phyloP scores from a whole-genome alignment of 2,888 invertebrate genomes.

The Melolontha melolontha region DNA sequence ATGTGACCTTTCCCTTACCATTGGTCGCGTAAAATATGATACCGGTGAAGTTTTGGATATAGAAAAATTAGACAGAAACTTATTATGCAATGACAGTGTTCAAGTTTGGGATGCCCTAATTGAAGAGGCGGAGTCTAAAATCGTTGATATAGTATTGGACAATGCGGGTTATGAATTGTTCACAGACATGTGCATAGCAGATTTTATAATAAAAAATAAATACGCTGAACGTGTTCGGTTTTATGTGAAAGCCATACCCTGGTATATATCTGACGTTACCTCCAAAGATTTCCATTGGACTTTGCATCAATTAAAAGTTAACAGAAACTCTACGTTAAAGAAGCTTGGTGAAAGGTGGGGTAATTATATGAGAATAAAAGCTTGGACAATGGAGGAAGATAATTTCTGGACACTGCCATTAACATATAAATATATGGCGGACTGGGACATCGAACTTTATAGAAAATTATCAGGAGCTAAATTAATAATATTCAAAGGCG shows the following conservation, averaged over 20 bases:
- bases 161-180: constrained; percentile 95
- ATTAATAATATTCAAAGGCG: constrained; percentile 86
- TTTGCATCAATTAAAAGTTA: constrained; percentile 66
- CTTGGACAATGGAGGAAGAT: constrained; percentile 69
- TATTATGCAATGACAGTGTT: constrained; percentile 74
- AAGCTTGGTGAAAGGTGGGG: constrained; percentile 73
- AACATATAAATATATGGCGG: constrained; percentile 82
- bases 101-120: constrained; percentile 67
- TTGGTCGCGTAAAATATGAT: constrained; percentile 74
- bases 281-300: constrained; percentile 80
- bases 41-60: constrained; percentile 66
- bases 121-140: constrained; percentile 43
- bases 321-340: constrained; percentile 56
- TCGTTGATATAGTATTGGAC: constrained; percentile 84
- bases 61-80: constrained; percentile 68
- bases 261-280: constrained; percentile 96
- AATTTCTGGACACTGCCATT: constrained; percentile 91
- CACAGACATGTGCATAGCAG: constrained; percentile 88
- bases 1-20: constrained; percentile 89
- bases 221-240: constrained; percentile 77
- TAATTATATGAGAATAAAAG: constrained; percentile 67
- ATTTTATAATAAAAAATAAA: constrained; percentile 76
- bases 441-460: constrained; percentile 76
- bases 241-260: constrained; percentile 90
- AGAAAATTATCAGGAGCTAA: constrained; percentile 75